phyloP scores from a whole-genome alignment of 1,140 invertebrate species.

The Megalonaias nervosa region DNA sequence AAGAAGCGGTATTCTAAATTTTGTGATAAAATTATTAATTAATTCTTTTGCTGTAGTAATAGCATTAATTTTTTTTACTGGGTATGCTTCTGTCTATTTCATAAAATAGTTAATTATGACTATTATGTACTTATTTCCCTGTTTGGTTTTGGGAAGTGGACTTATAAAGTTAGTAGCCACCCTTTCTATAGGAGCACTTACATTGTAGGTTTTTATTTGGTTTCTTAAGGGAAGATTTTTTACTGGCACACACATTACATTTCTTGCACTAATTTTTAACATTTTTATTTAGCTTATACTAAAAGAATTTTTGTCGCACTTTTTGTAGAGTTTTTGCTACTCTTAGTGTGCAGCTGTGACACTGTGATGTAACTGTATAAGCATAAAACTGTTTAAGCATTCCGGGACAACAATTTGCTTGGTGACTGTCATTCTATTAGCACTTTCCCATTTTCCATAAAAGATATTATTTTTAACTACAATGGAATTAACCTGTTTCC shows the following conservation, averaged over 20 bases:
- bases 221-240: not conserved
- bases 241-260: not conserved
- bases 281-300: conserved; percentile 24
- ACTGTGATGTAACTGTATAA: not conserved
- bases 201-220: not conserved
- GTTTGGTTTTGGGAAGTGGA: conserved; percentile 5
- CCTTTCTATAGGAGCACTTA: conserved; percentile 8
- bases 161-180: conserved; percentile 12
- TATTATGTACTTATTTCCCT: conserved; percentile 11
- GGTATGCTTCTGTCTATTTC: conserved; percentile 23
- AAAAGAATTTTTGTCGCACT: conserved; percentile 5
- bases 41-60: not conserved
- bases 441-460: no score
- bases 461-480: no score
- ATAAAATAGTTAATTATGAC: conserved; percentile 27
- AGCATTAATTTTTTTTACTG: conserved; percentile 43
- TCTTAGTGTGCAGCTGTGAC: not conserved
- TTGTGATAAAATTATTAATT: not conserved
- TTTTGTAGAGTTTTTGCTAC: conserved; percentile 8
- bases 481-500: no score
- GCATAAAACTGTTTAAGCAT: no score
- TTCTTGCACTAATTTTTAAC: not conserved
- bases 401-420: no score
- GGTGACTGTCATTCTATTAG: no score
- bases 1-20: conserved; percentile 6